Evolutionary conservation across 2,888 invertebrate species (phyloP), one percentile per base, ranked within the genome.

Genomic region (Octonoba sinensis): DNA sequence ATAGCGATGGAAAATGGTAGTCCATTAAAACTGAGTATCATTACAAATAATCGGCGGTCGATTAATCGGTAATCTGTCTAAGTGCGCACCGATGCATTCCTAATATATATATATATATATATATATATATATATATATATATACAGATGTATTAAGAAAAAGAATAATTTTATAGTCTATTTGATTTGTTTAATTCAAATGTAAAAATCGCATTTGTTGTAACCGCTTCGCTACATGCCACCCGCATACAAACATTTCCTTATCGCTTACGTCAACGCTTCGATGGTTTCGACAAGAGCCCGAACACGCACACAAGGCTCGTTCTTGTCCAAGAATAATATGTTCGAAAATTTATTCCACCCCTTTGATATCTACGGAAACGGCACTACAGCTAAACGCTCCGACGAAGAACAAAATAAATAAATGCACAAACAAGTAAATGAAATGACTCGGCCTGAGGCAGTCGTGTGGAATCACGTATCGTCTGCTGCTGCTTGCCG

Each of bases 281-380:
- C 36, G 57, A 66, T 24, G 56, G 56, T 44, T 36, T 16, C 27
- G 27, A 27, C 47, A 65, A 44, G 56, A 65, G 57, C 18, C 36
- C 27, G 18, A 65, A 74, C 18, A 65, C 62, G 69, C 16, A 75
- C 44, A 69, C 6, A 54, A 67, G 44, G 24, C 67, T 20, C 24
- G 46, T 57, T 79, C 73, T 81, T 81, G 73, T 81, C 46, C 57
- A 57, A 46, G 79, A 62, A 69, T 73, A 74, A 81, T 81, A 54
- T 56, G 56, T 67, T 49, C 64, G 18, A 36, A 81, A 81, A 81
- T 74, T 81, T 74, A 81, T 74, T 22, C 79, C 79, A 56, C 79
- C 79, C 79, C 79, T 81, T 81, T 56, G 62, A 74, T 81, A 64
- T 81, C 20, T 49, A 49, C 79, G 79, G 79, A 81, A 81, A 49